Evolutionary conservation across 23 tunicate species (phyloP).

Genomic region (Trididemnum clinides): DNA sequence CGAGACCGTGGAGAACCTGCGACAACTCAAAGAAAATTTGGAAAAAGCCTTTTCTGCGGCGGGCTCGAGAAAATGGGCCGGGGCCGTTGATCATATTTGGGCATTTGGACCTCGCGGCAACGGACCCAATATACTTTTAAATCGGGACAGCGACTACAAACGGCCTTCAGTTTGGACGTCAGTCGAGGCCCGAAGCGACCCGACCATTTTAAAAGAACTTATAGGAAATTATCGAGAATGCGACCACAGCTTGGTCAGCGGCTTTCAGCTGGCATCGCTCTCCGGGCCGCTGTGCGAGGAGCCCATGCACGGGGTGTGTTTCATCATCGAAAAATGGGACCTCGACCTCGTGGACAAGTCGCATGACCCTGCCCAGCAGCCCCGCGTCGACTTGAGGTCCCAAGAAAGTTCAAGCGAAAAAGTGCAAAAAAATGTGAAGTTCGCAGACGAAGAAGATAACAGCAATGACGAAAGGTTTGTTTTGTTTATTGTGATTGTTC

Average conservation of each 20-base stretch:
- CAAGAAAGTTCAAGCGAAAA: neutral
- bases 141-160: slow-evolving; percentile 43
- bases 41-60: slow-evolving; percentile 58
- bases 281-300: slow-evolving; percentile 98
- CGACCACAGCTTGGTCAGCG: slow-evolving; percentile 83
- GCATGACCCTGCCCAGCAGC: neutral
- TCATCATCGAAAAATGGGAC: slow-evolving; percentile 80
- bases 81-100: slow-evolving; percentile 77
- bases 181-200: slow-evolving; percentile 8
- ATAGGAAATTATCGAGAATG: slow-evolving; percentile 48
- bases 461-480: too few relatives aligned
- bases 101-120: slow-evolving; percentile 93
- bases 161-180: slow-evolving; percentile 83
- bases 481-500: too few relatives aligned
- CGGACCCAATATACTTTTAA: slow-evolving; percentile 89
- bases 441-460: slow-evolving; percentile 6
- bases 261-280: slow-evolving; percentile 90
- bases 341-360: neutral
- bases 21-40: slow-evolving; percentile 36
- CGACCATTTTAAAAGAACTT: neutral
- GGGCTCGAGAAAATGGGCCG: slow-evolving; percentile 66
- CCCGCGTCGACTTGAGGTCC: neutral
- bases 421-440: slow-evolving; percentile 5
- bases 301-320: slow-evolving; percentile 93
- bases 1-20: slow-evolving; percentile 34